Conservation (phyloP, 2,797 vertebrate species). For the Cephalopachus bancanus region DNA sequence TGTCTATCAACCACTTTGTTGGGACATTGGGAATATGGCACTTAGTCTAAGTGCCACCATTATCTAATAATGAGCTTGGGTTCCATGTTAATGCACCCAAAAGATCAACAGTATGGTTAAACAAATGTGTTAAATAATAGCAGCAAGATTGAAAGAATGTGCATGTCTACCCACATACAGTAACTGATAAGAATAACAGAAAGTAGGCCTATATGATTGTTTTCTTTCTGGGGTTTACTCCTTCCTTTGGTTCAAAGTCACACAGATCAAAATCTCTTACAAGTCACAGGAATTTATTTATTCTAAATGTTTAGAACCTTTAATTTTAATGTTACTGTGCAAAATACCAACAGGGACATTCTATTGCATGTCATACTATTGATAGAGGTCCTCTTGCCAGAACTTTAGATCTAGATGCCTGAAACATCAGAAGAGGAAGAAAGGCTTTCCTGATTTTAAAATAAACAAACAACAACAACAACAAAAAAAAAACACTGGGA, state of each 20-base stretch:
- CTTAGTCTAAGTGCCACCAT: constrained; percentile 51
- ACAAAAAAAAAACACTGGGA: background rate
- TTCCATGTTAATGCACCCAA: constrained; percentile 33
- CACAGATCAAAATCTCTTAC: constrained; percentile 14
- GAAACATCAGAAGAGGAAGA: constrained; percentile 3
- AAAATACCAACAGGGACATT: constrained; percentile 20
- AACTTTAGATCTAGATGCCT: background rate
- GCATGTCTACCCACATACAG: background rate
- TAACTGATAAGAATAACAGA: constrained; percentile 18
- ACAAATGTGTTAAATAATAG: constrained; percentile 27
- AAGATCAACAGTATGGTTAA: constrained; percentile 17
- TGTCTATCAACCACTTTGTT: constrained; percentile 30
- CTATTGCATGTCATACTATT: background rate
- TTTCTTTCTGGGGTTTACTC: background rate
- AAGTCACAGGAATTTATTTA: background rate
- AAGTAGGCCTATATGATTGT: background rate
- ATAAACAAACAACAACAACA: no score
- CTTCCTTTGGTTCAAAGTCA: background rate
- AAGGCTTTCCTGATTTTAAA: background rate
- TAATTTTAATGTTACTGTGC: background rate
- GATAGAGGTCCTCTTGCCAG: background rate
- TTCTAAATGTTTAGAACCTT: constrained; percentile 42
- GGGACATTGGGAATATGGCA: constrained; percentile 19
- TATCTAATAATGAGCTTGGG: constrained; percentile 46
- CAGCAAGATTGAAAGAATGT: background rate